Evolutionary conservation across 2,797 vertebrate genomes (phyloP).

Genomic region (Ctenopoma multispine): DNA sequence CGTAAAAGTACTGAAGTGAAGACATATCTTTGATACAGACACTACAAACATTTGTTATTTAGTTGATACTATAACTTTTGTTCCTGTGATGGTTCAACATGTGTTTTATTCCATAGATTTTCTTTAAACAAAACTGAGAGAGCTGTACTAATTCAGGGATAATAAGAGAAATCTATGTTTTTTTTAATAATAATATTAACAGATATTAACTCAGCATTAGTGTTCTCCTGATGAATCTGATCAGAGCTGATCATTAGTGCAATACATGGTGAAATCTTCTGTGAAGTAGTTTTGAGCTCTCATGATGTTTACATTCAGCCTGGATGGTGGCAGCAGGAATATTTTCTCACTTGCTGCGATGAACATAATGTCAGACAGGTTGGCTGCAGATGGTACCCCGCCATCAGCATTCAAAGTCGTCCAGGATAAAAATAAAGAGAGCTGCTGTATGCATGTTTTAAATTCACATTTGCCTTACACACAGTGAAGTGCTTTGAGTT

Average conservation of each 20-base stretch:
- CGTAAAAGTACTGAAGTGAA: conserved; percentile 9
- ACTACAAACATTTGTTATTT: conserved; percentile 1
- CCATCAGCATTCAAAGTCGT: neutral
- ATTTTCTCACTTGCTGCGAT: conserved; percentile 35
- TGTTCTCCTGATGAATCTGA: neutral
- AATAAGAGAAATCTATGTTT: neutral
- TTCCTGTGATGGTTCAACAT: neutral
- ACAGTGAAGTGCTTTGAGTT: conserved; percentile 27
- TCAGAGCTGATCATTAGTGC: conserved; percentile 12
- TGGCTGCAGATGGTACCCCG: conserved; percentile 30
- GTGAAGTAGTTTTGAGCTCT: neutral
- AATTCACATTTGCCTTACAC: conserved; percentile 20
- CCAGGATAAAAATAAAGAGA: conserved; percentile 10
- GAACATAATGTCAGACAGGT: conserved; percentile 10
- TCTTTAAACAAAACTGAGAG: neutral
- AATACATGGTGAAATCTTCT: conserved; percentile 13
- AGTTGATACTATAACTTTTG: neutral
- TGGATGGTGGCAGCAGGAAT: neutral
- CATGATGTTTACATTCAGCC: conserved; percentile 36
- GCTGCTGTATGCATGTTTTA: conserved; percentile 8
- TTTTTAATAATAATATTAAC: neutral
- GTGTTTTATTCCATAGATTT: conserved; percentile 42
- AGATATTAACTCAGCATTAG: neutral
- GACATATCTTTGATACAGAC: neutral
- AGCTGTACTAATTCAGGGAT: neutral